Evolutionary conservation across 1,140 invertebrate species (phyloP).

Genomic region (Chlorops oryzae): DNA sequence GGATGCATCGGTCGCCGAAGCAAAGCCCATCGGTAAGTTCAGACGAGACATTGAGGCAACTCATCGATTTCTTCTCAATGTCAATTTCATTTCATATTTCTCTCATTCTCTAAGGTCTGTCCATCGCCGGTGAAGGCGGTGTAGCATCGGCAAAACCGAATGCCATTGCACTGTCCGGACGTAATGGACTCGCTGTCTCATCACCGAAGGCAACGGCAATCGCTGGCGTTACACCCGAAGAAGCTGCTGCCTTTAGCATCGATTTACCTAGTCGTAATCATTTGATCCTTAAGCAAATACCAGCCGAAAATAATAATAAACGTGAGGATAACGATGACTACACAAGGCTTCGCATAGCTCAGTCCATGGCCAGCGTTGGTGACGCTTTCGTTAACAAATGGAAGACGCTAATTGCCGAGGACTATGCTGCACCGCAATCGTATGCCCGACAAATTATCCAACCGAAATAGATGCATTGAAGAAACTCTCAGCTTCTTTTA

Average conservation of each 20-base stretch:
- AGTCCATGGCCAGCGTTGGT: slow-evolving; percentile 17
- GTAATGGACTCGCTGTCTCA: slow-evolving; percentile 60
- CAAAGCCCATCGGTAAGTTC: slow-evolving; percentile 58
- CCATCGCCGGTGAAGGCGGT: slow-evolving; percentile 58
- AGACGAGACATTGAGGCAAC: background rate
- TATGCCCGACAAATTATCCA: too few species aligned
- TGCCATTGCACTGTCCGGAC: slow-evolving; percentile 60
- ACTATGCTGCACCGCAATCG: slow-evolving; percentile 30
- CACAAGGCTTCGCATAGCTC: slow-evolving; percentile 17
- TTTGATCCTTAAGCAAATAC: slow-evolving; percentile 37
- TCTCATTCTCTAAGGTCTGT: slow-evolving; percentile 47
- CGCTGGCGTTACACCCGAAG: slow-evolving; percentile 57
- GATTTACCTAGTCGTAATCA: slow-evolving; percentile 38
- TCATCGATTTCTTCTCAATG: background rate
- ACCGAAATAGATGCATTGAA: too few species aligned
- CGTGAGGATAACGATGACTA: slow-evolving; percentile 27
- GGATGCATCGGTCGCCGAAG: slow-evolving; percentile 60
- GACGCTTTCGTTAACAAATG: slow-evolving; percentile 26
- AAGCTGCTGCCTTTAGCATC: slow-evolving; percentile 47
- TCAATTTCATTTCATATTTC: background rate
- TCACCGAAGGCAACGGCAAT: slow-evolving; percentile 64
- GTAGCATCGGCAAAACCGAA: slow-evolving; percentile 62
- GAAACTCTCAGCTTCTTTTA: too few species aligned
- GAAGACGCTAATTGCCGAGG: slow-evolving; percentile 39
- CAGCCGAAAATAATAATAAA: slow-evolving; percentile 33